A percentile compares a stretch with the other conserved stretches of the same genome.
Conservation (phyloP, 2,888 invertebrate genomes). For the Vesta saturnalis region DNA sequence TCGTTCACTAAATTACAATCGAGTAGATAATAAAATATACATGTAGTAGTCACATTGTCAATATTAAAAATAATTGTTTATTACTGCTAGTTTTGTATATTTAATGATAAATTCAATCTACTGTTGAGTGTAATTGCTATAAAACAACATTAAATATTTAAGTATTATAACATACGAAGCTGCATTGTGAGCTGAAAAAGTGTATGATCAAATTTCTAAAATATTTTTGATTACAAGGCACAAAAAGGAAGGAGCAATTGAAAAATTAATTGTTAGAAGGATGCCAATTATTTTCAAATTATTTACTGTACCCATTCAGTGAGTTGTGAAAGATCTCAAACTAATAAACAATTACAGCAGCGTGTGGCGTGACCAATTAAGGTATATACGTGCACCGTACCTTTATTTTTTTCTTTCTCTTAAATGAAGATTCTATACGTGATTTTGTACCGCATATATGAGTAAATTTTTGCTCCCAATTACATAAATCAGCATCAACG, state of each 20-base stretch:
- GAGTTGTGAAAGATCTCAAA: slow-evolving; percentile 5
- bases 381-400: slow-evolving; percentile 5
- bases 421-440: background rate
- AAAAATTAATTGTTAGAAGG: background rate
- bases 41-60: no score
- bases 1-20: no score
- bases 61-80: no score
- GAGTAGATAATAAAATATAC: no score
- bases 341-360: slow-evolving; percentile 12
- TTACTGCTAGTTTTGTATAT: no score
- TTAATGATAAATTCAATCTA: no score
- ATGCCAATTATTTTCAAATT: slow-evolving; percentile 13
- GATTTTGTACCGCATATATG: background rate
- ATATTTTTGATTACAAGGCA: no score
- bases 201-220: no score
- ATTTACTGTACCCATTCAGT: slow-evolving; percentile 6
- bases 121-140: no score
- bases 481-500: background rate
- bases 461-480: background rate
- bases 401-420: background rate
- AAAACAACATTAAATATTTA: no score
- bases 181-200: no score
- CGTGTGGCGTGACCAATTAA: slow-evolving; percentile 12
- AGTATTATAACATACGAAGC: no score
- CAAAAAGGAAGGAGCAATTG: background rate